phyloP scores from a whole-genome alignment of 2,797 vertebrate species.

The Poeciliopsis gracilis region DNA sequence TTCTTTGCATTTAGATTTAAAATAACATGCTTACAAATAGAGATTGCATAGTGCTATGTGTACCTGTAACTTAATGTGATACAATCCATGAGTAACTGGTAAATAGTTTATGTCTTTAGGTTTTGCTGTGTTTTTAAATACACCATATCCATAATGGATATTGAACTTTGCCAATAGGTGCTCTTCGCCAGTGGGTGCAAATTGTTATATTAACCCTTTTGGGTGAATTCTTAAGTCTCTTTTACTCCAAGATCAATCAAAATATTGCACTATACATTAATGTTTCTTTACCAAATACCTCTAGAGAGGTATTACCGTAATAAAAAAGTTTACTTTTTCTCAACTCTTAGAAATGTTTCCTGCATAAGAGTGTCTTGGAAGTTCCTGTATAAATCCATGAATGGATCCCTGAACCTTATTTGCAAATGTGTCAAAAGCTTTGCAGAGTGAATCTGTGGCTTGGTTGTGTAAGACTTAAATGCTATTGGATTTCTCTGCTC shows the following conservation, averaged over 20 bases:
- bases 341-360: constrained; percentile 7
- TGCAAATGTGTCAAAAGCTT: constrained; percentile 67
- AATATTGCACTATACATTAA: neutral
- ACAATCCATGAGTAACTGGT: neutral
- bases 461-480: constrained; percentile 80
- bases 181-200: too few species aligned
- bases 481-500: constrained; percentile 79
- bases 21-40: neutral
- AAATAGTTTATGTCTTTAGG: neutral
- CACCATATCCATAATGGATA: neutral
- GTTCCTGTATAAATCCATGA: constrained; percentile 29
- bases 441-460: constrained; percentile 60
- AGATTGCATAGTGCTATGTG: neutral
- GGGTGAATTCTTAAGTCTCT: neutral
- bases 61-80: neutral
- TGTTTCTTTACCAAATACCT: neutral
- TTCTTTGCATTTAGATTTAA: neutral
- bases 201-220: too few species aligned
- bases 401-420: constrained; percentile 58
- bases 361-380: constrained; percentile 31
- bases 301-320: neutral
- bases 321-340: neutral
- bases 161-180: neutral
- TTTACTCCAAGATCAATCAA: neutral
- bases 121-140: neutral